Percentiles rank a stretch among this genome's conserved stretches.
Conservation (phyloP, 2,888 invertebrate species). For the Ophion slaviceki region DNA sequence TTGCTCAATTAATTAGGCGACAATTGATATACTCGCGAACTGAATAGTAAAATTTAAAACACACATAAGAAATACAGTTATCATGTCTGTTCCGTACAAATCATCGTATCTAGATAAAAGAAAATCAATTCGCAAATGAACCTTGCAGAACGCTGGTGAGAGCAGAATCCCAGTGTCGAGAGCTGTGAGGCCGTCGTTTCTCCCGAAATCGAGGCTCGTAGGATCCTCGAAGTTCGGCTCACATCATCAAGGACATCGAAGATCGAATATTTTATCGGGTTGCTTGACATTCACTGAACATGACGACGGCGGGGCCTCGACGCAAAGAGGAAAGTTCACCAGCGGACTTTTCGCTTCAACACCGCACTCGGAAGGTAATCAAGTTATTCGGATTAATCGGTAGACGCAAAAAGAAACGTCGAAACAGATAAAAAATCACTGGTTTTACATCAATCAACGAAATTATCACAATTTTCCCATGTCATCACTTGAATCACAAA, state of each 20-base stretch:
- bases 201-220: conserved; percentile 76
- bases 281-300: conserved; percentile 62
- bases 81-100: neutral
- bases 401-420: neutral
- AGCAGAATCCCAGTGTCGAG: conserved; percentile 80
- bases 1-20: too few species aligned
- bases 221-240: conserved; percentile 66
- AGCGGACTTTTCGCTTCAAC: conserved; percentile 57
- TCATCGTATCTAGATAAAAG: neutral
- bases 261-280: conserved; percentile 63
- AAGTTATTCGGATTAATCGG: neutral
- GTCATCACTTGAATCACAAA: too few species aligned
- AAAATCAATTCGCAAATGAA: neutral
- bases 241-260: conserved; percentile 58
- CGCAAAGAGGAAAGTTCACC: conserved; percentile 60
- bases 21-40: too few species aligned
- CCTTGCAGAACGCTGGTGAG: conserved; percentile 78
- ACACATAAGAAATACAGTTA: neutral
- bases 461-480: too few species aligned
- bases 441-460: too few species aligned
- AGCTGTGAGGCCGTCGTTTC: conserved; percentile 77
- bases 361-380: conserved; percentile 59
- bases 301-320: conserved; percentile 54
- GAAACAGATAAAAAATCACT: neutral
- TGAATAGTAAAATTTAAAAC: too few species aligned